Percentiles rank a stretch among this genome's conserved stretches.
Conservation (phyloP, 2,797 vertebrate genomes). For the Parauchenoglanis ngamensis region DNA sequence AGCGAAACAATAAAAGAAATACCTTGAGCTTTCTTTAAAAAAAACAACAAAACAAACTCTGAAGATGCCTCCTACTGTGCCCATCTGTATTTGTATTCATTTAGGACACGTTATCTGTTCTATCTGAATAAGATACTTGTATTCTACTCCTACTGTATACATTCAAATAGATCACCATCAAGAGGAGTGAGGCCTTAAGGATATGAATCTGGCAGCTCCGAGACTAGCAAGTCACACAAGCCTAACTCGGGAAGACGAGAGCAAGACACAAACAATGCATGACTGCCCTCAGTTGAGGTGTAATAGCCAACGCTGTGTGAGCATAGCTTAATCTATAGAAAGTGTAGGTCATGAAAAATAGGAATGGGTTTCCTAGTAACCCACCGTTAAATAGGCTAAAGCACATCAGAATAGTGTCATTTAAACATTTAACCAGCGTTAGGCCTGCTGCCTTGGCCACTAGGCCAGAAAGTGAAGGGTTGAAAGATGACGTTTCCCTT, state of each 20-base stretch:
- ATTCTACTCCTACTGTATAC: neutral
- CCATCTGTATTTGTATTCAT: neutral
- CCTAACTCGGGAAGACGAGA: slow-evolving; percentile 14
- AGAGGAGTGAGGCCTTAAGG: slow-evolving; percentile 13
- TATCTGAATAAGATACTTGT: neutral
- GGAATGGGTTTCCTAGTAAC: neutral
- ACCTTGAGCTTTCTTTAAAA: neutral
- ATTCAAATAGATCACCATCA: slow-evolving; percentile 11
- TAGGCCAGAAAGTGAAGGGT: neutral
- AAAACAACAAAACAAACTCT: neutral
- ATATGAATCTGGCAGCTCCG: slow-evolving; percentile 22
- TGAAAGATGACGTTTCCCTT: too few species aligned
- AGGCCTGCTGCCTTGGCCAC: neutral
- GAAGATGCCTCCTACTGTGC: neutral
- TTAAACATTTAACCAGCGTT: neutral
- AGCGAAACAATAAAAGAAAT: neutral
- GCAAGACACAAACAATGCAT: slow-evolving; percentile 8
- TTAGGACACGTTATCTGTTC: neutral
- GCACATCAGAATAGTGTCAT: neutral
- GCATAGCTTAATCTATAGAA: neutral
- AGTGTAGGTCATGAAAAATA: neutral
- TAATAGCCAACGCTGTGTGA: neutral
- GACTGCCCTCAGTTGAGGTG: neutral
- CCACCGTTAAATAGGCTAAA: neutral
- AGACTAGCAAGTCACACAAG: slow-evolving; percentile 7